A percentile compares a stretch with the other conserved stretches of the same genome.
Conservation (phyloP, 1,140 invertebrate species). For the Lutraria rhynchaena region DNA sequence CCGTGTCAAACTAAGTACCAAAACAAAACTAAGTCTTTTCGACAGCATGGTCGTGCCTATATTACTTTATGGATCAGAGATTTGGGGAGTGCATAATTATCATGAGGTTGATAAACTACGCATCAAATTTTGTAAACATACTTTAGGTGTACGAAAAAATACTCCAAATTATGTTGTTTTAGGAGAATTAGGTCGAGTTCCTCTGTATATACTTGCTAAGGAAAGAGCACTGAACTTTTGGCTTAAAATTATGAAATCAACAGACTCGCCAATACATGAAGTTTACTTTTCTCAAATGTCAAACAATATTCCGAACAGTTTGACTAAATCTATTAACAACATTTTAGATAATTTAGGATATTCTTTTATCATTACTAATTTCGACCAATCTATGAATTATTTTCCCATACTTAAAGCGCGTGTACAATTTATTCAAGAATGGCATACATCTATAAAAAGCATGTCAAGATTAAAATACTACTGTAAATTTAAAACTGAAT, state of each 20-base stretch:
- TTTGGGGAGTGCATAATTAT: conserved; percentile 6
- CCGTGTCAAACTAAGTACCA: conserved; percentile 6
- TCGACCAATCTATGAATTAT: neutral
- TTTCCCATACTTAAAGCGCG: neutral
- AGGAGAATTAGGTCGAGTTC: too few relatives aligned
- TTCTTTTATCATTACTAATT: neutral
- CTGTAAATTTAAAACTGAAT: too few relatives aligned
- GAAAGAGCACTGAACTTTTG: conserved; percentile 1
- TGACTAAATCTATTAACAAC: neutral
- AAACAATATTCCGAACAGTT: too few relatives aligned
- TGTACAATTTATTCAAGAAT: neutral
- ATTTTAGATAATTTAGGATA: neutral
- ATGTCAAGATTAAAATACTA: too few relatives aligned
- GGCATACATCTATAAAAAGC: neutral
- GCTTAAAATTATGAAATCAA: neutral
- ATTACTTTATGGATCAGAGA: neutral
- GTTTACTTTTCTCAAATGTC: neutral
- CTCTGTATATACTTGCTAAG: too few relatives aligned
- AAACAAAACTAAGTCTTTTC: conserved; percentile 7
- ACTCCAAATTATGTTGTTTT: neutral
- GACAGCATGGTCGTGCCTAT: neutral
- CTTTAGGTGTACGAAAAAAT: conserved; percentile 9
- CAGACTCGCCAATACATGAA: neutral
- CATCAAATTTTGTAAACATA: conserved; percentile 12
- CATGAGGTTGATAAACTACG: conserved; percentile 10